Evolutionary conservation across 2,113 vertebrate genomes (phyloP).

Genomic region (Cebus imitator): DNA sequence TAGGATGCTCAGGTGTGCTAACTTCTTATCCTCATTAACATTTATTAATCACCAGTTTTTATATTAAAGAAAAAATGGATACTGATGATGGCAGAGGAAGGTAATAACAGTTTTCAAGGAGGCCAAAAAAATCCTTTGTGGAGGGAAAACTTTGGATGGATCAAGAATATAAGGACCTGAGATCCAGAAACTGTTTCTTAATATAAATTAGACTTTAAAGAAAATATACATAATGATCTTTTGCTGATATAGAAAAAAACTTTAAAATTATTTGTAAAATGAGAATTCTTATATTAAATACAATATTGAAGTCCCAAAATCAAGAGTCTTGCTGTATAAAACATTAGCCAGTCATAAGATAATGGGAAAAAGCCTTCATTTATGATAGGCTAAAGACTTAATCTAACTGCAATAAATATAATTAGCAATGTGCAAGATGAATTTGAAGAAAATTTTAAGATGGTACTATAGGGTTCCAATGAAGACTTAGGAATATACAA

Average conservation of each 20-base stretch:
- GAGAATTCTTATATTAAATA: not conserved
- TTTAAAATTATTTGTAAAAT: not conserved
- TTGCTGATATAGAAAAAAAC: not conserved
- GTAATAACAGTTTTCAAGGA: not conserved
- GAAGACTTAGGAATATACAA: not conserved
- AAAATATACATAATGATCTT: not conserved
- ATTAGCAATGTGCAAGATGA: not conserved
- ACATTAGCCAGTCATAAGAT: not conserved
- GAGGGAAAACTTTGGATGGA: conserved; percentile 20
- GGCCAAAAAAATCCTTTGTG: not conserved
- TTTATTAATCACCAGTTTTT: conserved; percentile 36
- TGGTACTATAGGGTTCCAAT: not conserved
- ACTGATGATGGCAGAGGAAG: not conserved
- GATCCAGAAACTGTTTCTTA: not conserved
- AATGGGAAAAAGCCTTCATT: not conserved
- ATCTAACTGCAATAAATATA: conserved; percentile 1
- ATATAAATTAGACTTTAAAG: not conserved
- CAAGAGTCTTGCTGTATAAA: not conserved
- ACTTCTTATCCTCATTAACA: not conserved
- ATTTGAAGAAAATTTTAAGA: conserved; percentile 18
- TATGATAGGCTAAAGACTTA: not conserved
- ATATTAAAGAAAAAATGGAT: conserved; percentile 12
- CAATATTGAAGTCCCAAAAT: not conserved
- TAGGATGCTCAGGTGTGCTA: not conserved
- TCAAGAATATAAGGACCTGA: not conserved